Conservation (phyloP, 2,797 vertebrate genomes). For the Pipistrellus nathusii region DNA sequence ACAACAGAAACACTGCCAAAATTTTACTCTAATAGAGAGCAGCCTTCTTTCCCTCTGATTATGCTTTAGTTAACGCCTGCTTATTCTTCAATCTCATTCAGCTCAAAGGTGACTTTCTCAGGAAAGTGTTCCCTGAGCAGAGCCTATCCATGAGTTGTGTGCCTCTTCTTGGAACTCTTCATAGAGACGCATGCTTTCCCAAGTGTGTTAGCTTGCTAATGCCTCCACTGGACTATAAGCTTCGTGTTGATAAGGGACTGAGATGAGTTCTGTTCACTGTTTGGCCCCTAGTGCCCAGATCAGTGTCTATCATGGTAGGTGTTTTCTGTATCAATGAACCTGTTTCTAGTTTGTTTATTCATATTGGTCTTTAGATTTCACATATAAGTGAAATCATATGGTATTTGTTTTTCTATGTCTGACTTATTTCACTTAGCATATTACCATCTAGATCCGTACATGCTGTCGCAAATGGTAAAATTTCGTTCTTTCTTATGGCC, state of each 20-base stretch:
- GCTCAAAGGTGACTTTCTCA: background rate
- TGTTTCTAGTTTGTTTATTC: background rate
- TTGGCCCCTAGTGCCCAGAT: background rate
- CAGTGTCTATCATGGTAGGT: background rate
- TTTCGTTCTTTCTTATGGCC: background rate
- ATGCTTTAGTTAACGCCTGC: background rate
- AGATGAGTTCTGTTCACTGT: background rate
- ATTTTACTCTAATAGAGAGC: background rate
- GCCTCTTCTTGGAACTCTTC: background rate
- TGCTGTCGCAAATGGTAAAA: no score
- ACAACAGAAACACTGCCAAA: background rate
- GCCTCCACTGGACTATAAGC: background rate
- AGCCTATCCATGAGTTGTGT: background rate
- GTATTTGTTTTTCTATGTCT: background rate
- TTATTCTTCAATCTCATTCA: background rate
- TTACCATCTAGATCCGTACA: background rate
- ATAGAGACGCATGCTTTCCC: background rate
- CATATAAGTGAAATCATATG: background rate
- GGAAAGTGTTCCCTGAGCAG: background rate
- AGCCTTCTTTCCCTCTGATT: background rate
- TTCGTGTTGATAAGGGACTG: background rate
- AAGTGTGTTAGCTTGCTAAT: background rate
- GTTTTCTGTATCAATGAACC: background rate
- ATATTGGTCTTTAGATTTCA: background rate
- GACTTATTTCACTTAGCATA: background rate